Percentiles rank a stretch among this genome's conserved stretches.
phyloP scores from a whole-genome alignment of 2,113 vertebrate species.

The Sphaerodactylus townsendi region DNA sequence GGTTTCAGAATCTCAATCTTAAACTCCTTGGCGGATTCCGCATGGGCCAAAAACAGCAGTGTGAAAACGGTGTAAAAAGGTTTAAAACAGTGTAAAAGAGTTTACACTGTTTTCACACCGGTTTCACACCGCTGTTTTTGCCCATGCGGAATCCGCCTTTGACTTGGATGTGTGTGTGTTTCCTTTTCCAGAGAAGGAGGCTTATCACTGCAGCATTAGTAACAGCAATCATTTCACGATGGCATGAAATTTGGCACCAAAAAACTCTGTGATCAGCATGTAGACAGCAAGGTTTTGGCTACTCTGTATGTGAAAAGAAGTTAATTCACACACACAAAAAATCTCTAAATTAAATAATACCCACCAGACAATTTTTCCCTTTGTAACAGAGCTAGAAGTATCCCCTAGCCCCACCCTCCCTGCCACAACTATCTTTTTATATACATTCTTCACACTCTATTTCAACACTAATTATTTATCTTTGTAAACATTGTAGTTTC shows the following conservation, averaged over 20 bases:
- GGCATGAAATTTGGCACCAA: neutral
- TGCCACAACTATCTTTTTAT: neutral
- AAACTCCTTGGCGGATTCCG: too few species aligned
- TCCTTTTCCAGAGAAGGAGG: neutral
- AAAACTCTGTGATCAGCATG: neutral
- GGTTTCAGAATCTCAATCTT: neutral
- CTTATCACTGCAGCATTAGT: neutral
- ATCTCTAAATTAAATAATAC: neutral
- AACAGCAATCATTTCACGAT: neutral
- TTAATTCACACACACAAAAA: neutral
- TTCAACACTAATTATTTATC: slow-evolving; percentile 32
- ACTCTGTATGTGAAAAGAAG: neutral
- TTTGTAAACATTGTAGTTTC: neutral
- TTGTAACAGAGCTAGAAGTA: neutral
- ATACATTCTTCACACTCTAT: neutral
- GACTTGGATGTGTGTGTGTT: neutral
- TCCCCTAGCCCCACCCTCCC: too few species aligned
- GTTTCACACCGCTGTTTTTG: too few species aligned
- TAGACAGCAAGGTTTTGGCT: neutral
- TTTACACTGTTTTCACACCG: too few species aligned
- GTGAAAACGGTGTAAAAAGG: too few species aligned
- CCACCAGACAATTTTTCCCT: slow-evolving; percentile 4
- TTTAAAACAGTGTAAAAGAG: too few species aligned
- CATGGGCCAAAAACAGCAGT: too few species aligned
- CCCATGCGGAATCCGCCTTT: too few species aligned